phyloP scores from a whole-genome alignment of 2,797 vertebrate genomes.

The Meriones psammophilus region DNA sequence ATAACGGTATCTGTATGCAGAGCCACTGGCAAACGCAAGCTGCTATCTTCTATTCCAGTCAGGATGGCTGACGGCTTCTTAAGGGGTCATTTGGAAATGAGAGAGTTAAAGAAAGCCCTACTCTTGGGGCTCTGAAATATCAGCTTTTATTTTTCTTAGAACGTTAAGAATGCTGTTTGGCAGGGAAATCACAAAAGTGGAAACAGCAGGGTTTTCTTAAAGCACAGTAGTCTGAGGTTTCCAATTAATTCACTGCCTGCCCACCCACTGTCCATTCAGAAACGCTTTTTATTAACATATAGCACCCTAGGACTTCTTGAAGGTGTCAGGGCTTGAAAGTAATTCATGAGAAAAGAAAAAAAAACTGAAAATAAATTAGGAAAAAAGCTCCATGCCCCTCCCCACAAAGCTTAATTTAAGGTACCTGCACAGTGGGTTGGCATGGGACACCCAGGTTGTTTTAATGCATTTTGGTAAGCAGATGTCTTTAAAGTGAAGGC shows the following conservation, averaged over 20 bases:
- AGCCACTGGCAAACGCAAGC: neutral
- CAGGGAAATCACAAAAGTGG: constrained; percentile 67
- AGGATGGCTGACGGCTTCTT: neutral
- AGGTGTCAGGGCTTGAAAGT: constrained; percentile 73
- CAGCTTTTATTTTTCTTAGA: constrained; percentile 48
- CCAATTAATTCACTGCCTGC: constrained; percentile 80
- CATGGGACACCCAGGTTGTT: neutral
- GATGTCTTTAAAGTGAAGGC: constrained; percentile 60
- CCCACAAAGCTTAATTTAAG: constrained; percentile 64
- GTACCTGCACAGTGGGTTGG: constrained; percentile 46
- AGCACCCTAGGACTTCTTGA: constrained; percentile 73
- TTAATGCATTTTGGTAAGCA: constrained; percentile 67
- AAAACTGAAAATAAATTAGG: constrained; percentile 50
- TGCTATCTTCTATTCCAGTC: neutral
- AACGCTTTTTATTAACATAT: constrained; percentile 79
- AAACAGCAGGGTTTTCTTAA: constrained; percentile 78
- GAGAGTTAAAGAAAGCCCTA: constrained; percentile 53
- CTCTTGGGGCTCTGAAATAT: constrained; percentile 30
- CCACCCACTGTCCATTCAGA: constrained; percentile 70
- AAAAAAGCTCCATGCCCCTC: neutral
- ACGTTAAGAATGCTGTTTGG: constrained; percentile 66
- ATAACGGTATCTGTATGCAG: neutral
- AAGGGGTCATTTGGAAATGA: constrained; percentile 17
- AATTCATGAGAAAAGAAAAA: constrained; percentile 52
- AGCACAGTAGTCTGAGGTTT: constrained; percentile 62